phyloP scores from a whole-genome alignment of 2,888 invertebrate species.

The Trachelus troglodyta region DNA sequence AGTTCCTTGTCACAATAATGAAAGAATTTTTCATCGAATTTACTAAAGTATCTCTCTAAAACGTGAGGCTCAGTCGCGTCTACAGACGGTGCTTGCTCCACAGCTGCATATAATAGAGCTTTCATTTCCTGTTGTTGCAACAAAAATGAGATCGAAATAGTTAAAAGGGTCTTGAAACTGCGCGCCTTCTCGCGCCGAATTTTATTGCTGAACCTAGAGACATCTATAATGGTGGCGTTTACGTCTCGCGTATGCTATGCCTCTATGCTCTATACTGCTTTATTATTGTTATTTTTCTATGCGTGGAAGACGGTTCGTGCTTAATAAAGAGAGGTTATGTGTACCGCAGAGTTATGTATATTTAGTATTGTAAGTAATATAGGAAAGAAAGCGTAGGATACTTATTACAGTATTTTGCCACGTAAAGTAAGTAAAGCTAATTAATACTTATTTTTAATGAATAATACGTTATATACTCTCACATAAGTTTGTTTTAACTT shows the following conservation, averaged over 20 bases:
- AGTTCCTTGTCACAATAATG: conserved; percentile 87
- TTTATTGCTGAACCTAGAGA: background rate
- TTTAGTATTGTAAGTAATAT: background rate
- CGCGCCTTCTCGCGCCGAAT: background rate
- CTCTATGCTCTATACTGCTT: background rate
- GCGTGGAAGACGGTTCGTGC: background rate
- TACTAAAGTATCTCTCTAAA: conserved; percentile 78
- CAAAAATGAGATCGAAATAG: background rate
- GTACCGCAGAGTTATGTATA: background rate
- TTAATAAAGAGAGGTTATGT: background rate
- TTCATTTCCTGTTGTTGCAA: conserved; percentile 78
- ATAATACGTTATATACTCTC: background rate
- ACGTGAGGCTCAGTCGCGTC: conserved; percentile 80
- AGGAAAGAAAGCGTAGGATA: background rate
- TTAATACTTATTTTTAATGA: conserved; percentile 1
- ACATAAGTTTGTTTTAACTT: background rate
- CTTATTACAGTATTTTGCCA: background rate
- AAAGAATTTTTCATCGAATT: conserved; percentile 88
- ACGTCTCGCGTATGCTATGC: background rate
- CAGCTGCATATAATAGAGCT: conserved; percentile 81
- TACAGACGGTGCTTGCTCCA: conserved; percentile 81
- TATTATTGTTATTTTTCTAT: background rate
- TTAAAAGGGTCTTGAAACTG: background rate
- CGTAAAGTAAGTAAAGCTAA: background rate
- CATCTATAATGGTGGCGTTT: background rate